Conservation (phyloP, 37 sponge, comb jelly and placozoan species). For the Hormiphora californensis region DNA sequence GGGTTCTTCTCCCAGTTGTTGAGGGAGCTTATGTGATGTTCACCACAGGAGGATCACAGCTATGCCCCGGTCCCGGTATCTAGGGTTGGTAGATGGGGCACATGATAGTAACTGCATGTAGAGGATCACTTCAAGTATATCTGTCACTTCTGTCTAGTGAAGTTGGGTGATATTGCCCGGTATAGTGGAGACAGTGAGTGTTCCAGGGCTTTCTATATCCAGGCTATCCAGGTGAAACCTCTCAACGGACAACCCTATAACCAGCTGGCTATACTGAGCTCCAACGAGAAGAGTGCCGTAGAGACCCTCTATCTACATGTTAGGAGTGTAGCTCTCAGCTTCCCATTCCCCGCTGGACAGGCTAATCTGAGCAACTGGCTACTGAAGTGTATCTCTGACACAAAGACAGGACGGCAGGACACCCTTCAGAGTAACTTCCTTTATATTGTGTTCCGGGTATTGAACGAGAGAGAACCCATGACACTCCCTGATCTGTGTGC, state of each 20-base stretch:
- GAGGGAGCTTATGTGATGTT: neutral
- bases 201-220: constrained; percentile 4
- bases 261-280: neutral
- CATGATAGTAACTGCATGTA: constrained; percentile 6
- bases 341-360: constrained; percentile 26
- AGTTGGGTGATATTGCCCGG: constrained; percentile 12
- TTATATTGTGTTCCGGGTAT: neutral
- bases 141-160: constrained; percentile 50
- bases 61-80: constrained; percentile 7
- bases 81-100: neutral
- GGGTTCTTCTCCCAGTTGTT: constrained; percentile 36
- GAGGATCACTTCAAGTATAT: constrained; percentile 51
- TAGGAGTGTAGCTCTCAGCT: constrained; percentile 32
- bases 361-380: constrained; percentile 1
- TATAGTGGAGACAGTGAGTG: neutral
- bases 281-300: neutral
- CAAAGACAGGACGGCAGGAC: neutral
- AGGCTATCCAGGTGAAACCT: constrained; percentile 32
- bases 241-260: constrained; percentile 35
- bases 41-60: constrained; percentile 6
- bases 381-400: constrained; percentile 33
- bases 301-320: constrained; percentile 40
- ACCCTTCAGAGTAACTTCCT: neutral
- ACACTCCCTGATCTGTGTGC: constrained; percentile 21
- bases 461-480: constrained; percentile 41